Conservation (phyloP, 2,113 vertebrate species). For the Phylloscopus whistleri region DNA sequence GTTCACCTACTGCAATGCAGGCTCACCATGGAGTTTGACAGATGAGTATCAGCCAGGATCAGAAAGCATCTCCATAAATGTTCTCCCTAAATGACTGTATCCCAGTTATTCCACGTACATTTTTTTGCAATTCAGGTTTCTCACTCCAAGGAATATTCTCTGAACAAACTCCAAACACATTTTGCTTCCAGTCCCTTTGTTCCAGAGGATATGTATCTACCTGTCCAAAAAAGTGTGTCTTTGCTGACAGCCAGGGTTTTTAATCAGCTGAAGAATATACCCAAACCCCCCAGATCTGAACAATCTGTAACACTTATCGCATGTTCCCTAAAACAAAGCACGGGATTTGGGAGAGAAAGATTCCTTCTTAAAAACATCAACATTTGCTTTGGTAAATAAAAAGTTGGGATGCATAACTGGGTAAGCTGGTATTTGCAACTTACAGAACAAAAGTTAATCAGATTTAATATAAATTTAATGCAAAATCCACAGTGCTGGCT, state of each 20-base stretch:
- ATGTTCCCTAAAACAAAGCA: not conserved
- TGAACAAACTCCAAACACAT: not conserved
- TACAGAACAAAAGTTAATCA: not conserved
- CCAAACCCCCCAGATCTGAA: not conserved
- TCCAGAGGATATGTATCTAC: not conserved
- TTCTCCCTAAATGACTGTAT: accelerated
- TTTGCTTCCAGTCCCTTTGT: not conserved
- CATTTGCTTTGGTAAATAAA: not conserved
- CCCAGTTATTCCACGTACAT: accelerated
- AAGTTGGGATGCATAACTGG: not conserved
- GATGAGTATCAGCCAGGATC: accelerated
- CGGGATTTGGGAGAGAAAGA: not conserved
- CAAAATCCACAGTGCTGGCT: not conserved
- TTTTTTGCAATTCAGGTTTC: not conserved
- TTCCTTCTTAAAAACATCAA: not conserved
- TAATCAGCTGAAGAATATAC: not conserved
- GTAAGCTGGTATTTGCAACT: not conserved
- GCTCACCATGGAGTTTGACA: accelerated
- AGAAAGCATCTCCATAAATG: not conserved
- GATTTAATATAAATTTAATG: not conserved
- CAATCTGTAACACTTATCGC: not conserved
- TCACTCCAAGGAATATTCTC: not conserved
- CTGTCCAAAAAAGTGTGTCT: not conserved
- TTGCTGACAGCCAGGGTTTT: not conserved
- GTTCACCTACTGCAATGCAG: not conserved